Evolutionary conservation across 2,113 vertebrate species (phyloP).

Genomic region (Strix uralensis): DNA sequence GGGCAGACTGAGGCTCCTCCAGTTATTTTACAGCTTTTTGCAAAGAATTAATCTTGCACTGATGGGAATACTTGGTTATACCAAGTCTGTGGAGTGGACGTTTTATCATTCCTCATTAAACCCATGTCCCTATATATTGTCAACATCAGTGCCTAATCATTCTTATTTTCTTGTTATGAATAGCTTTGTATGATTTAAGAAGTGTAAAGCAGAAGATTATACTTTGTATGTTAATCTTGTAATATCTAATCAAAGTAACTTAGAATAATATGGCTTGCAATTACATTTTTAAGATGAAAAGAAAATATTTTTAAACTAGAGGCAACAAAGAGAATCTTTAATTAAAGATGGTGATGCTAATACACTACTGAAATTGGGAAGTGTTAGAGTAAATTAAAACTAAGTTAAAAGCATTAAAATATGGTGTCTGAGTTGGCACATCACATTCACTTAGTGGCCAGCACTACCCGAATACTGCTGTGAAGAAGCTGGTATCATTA

Average conservation of each 20-base stretch:
- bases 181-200: slow-evolving; percentile 13
- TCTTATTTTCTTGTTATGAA: background rate
- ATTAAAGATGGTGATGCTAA: slow-evolving; percentile 29
- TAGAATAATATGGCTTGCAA: slow-evolving; percentile 20
- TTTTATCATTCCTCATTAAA: slow-evolving; percentile 7
- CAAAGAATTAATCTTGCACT: background rate
- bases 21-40: background rate
- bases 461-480: background rate
- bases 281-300: slow-evolving; percentile 47
- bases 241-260: slow-evolving; percentile 8
- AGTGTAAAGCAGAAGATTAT: background rate
- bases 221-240: background rate
- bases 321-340: slow-evolving; percentile 17
- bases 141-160: background rate
- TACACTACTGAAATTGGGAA: slow-evolving; percentile 3
- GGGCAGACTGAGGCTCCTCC: background rate
- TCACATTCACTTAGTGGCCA: background rate
- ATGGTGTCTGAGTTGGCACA: background rate
- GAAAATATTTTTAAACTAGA: slow-evolving; percentile 31
- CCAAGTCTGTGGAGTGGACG: background rate
- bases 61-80: background rate
- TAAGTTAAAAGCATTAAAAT: background rate
- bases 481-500: background rate
- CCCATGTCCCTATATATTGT: background rate
- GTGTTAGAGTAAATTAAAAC: slow-evolving; percentile 36